Percentiles rank a stretch among this genome's conserved stretches.
Conservation (phyloP, 2,797 vertebrate genomes). For the Arctocebus calabarensis region DNA sequence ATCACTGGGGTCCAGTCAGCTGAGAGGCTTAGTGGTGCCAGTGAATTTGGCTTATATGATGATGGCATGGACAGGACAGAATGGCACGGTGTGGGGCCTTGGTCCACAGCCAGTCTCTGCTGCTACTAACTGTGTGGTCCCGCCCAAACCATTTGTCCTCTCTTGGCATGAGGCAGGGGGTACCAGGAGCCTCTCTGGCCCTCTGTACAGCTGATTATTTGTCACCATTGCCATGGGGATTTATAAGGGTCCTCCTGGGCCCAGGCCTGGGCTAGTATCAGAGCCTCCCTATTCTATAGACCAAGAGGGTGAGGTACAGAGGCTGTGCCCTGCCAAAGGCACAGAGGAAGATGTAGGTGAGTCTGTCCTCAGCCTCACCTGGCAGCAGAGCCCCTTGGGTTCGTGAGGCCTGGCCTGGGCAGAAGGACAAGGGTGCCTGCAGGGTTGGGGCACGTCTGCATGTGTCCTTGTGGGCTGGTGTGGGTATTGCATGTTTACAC, state of each 20-base stretch:
- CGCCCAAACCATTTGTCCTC: not conserved
- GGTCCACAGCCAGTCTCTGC: not conserved
- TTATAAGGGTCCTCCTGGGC: not conserved
- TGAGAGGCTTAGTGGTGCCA: no score
- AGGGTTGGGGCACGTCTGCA: no score
- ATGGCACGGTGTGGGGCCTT: not conserved
- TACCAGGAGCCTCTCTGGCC: not conserved
- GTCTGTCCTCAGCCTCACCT: not conserved
- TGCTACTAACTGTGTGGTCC: not conserved
- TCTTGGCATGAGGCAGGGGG: no score
- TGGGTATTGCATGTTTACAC: no score
- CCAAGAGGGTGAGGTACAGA: not conserved
- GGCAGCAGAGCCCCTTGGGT: not conserved
- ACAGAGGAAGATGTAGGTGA: not conserved
- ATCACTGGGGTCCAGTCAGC: rapidly evolving
- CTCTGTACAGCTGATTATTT: not conserved
- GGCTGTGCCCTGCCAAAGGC: not conserved
- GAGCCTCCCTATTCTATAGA: not conserved
- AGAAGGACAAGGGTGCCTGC: not conserved
- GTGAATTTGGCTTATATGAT: no score
- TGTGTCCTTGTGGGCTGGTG: no score
- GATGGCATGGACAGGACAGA: not conserved
- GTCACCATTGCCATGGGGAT: not conserved
- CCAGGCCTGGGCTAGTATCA: not conserved
- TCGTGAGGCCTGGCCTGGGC: not conserved